These are phyloP conservation scores for Ginglymostoma cirratum DNA, from an alignment of 2,113 vertebrate genomes.

Conservation along the genomic window DNA sequence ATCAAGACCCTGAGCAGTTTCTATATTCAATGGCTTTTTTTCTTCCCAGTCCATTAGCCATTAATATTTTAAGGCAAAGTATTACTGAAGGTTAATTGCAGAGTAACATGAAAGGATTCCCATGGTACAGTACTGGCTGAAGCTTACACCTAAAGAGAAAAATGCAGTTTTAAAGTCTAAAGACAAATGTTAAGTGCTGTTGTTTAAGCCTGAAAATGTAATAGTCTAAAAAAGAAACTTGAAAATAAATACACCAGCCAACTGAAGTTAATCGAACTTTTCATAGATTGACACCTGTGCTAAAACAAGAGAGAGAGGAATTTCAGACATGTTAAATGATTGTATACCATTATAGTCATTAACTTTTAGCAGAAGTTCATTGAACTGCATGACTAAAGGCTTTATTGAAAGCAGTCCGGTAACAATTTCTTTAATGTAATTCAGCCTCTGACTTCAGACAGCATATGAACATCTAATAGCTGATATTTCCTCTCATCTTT, in stretches of 20 bases:
- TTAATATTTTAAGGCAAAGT: background rate
- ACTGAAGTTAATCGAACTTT: constrained; percentile 14
- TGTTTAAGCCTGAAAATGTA: background rate
- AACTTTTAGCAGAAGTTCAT: background rate
- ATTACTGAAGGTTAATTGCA: constrained; percentile 18
- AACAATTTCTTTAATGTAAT: background rate
- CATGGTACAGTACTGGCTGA: background rate
- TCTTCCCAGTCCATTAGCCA: background rate
- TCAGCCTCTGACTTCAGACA: background rate
- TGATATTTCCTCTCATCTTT: constrained; percentile 1
- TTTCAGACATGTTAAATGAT: constrained; percentile 1
- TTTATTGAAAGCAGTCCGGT: background rate
- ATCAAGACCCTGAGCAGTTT: background rate
- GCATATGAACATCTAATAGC: background rate
- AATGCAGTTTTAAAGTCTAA: background rate
- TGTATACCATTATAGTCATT: background rate
- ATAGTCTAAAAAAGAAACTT: background rate
- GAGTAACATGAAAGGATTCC: background rate
- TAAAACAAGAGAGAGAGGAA: background rate
- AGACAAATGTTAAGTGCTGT: background rate
- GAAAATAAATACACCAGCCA: background rate
- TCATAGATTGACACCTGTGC: background rate
- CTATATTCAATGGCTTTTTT: background rate
- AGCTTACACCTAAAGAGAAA: background rate
- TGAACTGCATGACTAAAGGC: background rate